Percentiles rank a stretch among this genome's conserved stretches.
Evolutionary conservation across 1,140 invertebrate species (phyloP).

Genomic region (Homalodisca vitripennis): DNA sequence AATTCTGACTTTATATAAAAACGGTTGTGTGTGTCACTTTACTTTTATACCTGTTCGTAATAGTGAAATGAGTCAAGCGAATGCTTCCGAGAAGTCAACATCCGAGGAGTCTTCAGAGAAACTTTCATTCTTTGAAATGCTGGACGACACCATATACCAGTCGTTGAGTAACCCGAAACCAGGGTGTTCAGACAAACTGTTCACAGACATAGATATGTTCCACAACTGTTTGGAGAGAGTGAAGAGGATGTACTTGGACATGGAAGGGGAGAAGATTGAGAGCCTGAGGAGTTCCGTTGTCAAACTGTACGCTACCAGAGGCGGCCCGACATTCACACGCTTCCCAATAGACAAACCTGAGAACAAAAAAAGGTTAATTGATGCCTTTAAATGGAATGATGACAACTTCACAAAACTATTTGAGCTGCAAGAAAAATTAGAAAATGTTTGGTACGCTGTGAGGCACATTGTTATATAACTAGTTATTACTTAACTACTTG

Average conservation of each 20-base stretch:
- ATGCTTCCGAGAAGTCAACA: too few species aligned
- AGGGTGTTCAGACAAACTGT: neutral
- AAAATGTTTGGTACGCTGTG: too few species aligned
- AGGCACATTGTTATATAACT: too few species aligned
- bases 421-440: too few species aligned
- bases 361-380: neutral
- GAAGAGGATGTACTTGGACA: constrained; percentile 3
- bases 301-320: neutral
- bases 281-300: neutral
- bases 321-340: neutral
- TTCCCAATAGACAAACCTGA: neutral
- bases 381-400: neutral
- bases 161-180: neutral
- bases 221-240: neutral
- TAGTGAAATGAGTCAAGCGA: too few species aligned
- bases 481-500: too few species aligned
- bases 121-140: neutral
- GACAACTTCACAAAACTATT: too few species aligned
- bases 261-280: neutral
- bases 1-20: too few species aligned
- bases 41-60: too few species aligned
- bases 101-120: too few species aligned
- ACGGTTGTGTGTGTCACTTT: too few species aligned
- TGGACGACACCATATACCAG: neutral
- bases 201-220: neutral